Percentiles rank a stretch among this genome's conserved stretches.
These are phyloP conservation scores for Scatophagus argus DNA, from an alignment of 2,113 vertebrate species.

Conservation along the genomic window DNA sequence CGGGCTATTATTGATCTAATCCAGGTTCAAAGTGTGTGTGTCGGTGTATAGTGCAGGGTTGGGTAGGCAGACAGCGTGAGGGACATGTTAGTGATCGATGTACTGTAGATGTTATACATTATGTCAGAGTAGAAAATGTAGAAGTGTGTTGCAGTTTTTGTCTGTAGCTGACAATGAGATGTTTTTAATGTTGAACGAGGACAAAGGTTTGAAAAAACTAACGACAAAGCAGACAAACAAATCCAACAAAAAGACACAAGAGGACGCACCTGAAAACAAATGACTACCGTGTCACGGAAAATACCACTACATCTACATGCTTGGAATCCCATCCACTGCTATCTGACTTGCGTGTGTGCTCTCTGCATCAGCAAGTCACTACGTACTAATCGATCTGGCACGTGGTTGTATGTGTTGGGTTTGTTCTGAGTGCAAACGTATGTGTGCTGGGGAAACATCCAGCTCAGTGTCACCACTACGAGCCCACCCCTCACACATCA, in stretches of 20 bases:
- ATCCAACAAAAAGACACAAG: slow-evolving; percentile 47
- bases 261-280: slow-evolving; percentile 21
- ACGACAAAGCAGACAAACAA: slow-evolving; percentile 37
- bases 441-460: slow-evolving; percentile 70
- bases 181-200: slow-evolving; percentile 26
- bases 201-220: slow-evolving; percentile 41
- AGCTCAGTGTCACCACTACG: slow-evolving; percentile 88
- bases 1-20: slow-evolving; percentile 2
- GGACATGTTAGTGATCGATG: slow-evolving; percentile 12
- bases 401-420: slow-evolving; percentile 51
- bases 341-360: slow-evolving; percentile 10
- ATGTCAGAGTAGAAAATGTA: slow-evolving; percentile 24
- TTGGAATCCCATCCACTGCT: slow-evolving; percentile 15
- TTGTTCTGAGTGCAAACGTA: slow-evolving; percentile 52
- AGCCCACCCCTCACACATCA: slow-evolving; percentile 90
- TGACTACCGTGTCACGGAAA: not conserved
- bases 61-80: slow-evolving; percentile 7
- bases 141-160: slow-evolving; percentile 15
- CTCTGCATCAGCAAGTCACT: slow-evolving; percentile 19
- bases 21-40: not conserved
- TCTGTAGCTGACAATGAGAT: slow-evolving; percentile 28
- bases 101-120: not conserved
- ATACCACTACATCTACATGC: slow-evolving; percentile 34
- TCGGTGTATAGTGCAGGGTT: slow-evolving; percentile 1
- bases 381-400: not conserved